Evolutionary conservation across 2,797 vertebrate species (phyloP).

Genomic region (Malurus leucopterus): DNA sequence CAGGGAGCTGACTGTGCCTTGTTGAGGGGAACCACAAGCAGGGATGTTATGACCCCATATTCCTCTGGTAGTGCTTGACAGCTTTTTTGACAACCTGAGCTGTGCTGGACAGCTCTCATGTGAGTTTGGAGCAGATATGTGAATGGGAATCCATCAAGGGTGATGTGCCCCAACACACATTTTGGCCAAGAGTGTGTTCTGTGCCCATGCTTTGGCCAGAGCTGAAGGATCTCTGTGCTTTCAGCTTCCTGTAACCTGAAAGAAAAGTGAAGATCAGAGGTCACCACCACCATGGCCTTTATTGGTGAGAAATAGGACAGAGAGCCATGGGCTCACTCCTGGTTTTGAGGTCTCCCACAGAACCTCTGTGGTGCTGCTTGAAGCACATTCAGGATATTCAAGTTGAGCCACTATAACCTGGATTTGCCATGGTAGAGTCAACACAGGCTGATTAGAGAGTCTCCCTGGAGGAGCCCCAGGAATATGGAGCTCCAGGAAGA

Average conservation of each 20-base stretch:
- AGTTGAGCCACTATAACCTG: not conserved
- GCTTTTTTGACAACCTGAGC: fast-evolving
- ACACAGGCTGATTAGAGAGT: not conserved
- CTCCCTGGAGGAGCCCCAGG: not conserved
- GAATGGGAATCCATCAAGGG: not conserved
- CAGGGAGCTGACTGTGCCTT: not conserved
- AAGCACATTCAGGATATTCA: not conserved
- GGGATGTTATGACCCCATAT: fast-evolving
- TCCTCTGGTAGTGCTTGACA: not conserved
- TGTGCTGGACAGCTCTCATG: fast-evolving
- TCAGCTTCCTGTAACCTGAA: not conserved
- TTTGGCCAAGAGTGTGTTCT: not conserved
- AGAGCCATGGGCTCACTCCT: not conserved
- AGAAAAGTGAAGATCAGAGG: not conserved
- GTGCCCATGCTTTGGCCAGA: not conserved
- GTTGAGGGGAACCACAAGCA: not conserved
- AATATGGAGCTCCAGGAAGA: not conserved
- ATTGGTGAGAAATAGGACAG: not conserved
- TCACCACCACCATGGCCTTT: not conserved
- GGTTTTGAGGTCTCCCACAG: not conserved
- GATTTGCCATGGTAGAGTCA: not conserved
- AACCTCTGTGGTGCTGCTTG: not conserved
- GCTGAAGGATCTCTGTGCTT: not conserved
- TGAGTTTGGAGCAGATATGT: not conserved
- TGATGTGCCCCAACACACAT: fast-evolving